These are phyloP conservation scores for Anas platyrhynchos DNA, from an alignment of 2,113 vertebrate genomes.

Conservation along the genomic window DNA sequence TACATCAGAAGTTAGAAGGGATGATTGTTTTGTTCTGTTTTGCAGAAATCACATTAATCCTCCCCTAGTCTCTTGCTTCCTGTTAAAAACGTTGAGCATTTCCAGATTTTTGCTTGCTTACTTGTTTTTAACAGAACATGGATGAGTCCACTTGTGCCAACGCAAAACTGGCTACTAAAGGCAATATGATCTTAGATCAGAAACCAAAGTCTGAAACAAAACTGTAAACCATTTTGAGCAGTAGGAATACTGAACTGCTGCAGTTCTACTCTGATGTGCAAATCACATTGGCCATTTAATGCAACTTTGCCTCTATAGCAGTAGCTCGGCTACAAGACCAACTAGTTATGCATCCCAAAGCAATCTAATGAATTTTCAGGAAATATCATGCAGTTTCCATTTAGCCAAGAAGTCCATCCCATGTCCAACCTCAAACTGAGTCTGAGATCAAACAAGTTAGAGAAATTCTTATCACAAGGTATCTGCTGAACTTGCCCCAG, in stretches of 20 bases:
- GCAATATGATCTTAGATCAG: background rate
- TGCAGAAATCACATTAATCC: background rate
- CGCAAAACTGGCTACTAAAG: background rate
- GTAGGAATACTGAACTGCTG: background rate
- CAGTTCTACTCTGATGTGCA: background rate
- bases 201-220: background rate
- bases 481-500: background rate
- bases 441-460: background rate
- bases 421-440: background rate
- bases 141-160: background rate
- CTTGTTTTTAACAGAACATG: background rate
- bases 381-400: background rate
- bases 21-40: background rate
- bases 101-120: background rate
- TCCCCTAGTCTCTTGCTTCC: background rate
- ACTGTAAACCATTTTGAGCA: background rate
- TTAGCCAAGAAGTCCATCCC: background rate
- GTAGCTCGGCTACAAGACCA: background rate
- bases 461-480: background rate
- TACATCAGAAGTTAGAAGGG: background rate
- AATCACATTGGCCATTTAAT: background rate
- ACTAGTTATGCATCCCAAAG: background rate
- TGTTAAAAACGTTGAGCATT: background rate
- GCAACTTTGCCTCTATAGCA: background rate
- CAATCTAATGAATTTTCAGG: background rate